A percentile compares a stretch with the other conserved stretches of the same genome.
Conservation (phyloP, 2,797 vertebrate genomes). For the Labroides dimidiatus region DNA sequence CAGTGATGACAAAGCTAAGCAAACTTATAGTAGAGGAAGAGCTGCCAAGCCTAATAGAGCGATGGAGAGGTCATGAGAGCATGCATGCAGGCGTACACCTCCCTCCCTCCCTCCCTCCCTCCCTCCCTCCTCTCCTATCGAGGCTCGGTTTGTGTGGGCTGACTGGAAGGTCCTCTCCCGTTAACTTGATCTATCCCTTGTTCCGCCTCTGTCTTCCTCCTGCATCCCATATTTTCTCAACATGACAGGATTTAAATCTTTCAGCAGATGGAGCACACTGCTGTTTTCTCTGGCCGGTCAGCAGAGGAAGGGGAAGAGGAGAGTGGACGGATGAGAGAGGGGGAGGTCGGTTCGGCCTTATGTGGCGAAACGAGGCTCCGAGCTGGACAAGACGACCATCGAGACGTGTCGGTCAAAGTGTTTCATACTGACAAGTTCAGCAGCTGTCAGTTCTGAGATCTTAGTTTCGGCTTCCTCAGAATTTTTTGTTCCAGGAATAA, state of each 20-base stretch:
- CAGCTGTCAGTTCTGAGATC: too few relatives aligned
- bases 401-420: neutral
- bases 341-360: conserved; percentile 34
- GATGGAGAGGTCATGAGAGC: conserved; percentile 67
- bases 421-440: neutral
- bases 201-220: conserved; percentile 77
- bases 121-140: conserved; percentile 59
- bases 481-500: too few relatives aligned
- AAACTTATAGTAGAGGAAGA: conserved; percentile 63
- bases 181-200: conserved; percentile 79
- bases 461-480: too few relatives aligned
- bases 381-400: conserved; percentile 6
- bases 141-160: conserved; percentile 79
- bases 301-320: conserved; percentile 56
- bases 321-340: conserved; percentile 60
- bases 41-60: conserved; percentile 70
- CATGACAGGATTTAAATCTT: conserved; percentile 84
- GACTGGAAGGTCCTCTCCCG: conserved; percentile 74
- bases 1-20: conserved; percentile 74
- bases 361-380: conserved; percentile 24
- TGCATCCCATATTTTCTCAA: conserved; percentile 81
- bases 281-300: conserved; percentile 82
- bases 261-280: conserved; percentile 81
- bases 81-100: conserved; percentile 57
- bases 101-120: conserved; percentile 28